A percentile compares a stretch with the other conserved stretches of the same genome.
Conservation (phyloP, 2,797 vertebrate species). For the Apodemus agrarius region DNA sequence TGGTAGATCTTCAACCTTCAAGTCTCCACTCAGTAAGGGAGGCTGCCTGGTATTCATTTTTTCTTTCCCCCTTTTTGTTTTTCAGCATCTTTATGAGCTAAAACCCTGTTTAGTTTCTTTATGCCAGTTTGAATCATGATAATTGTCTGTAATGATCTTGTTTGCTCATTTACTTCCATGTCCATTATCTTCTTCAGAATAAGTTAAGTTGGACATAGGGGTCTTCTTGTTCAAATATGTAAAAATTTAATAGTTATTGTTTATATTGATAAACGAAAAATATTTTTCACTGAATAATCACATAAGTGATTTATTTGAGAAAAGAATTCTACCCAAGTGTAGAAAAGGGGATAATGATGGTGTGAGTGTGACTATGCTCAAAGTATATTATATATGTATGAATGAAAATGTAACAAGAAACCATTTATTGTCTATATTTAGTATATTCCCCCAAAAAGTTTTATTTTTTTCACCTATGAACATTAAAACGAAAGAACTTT, state of each 20-base stretch:
- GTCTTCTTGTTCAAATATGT: neutral
- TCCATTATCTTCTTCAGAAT: neutral
- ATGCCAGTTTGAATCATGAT: neutral
- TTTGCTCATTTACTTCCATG: neutral
- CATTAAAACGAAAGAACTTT: slow-evolving; percentile 8
- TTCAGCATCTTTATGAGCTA: neutral
- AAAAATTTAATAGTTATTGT: slow-evolving; percentile 14
- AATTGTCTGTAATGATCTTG: neutral
- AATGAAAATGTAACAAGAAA: neutral
- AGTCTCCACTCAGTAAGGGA: neutral
- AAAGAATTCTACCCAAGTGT: neutral
- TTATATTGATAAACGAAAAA: slow-evolving; percentile 42
- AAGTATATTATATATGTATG: too few relatives aligned
- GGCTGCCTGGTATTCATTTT: neutral
- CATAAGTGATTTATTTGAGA: slow-evolving; percentile 52
- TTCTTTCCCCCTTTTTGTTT: neutral
- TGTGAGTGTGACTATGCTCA: neutral
- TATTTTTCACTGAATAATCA: slow-evolving; percentile 32
- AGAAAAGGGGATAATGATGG: neutral
- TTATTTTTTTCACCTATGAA: neutral
- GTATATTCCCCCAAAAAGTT: neutral
- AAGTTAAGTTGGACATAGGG: neutral
- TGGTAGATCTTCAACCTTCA: neutral
- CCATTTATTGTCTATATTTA: neutral
- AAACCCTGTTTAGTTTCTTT: neutral